These are phyloP conservation scores for Ardeotis arabs DNA, from an alignment of 2,113 vertebrate species.

Conservation along the genomic window DNA sequence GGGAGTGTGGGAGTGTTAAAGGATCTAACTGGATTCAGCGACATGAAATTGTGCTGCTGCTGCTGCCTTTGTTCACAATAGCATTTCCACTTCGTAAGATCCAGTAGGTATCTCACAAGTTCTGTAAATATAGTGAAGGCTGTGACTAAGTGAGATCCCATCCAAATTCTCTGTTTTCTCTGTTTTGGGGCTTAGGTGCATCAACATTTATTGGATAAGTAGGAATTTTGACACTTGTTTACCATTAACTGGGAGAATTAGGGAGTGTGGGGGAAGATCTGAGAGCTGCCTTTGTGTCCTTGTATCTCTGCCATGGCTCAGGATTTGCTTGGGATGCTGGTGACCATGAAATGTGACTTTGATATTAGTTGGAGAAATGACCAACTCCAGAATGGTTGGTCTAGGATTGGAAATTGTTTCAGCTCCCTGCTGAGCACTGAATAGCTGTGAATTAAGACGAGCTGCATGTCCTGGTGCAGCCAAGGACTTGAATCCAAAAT, in stretches of 20 bases:
- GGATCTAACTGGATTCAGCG: not conserved
- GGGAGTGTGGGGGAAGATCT: not conserved
- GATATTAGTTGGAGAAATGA: not conserved
- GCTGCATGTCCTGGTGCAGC: not conserved
- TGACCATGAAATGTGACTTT: not conserved
- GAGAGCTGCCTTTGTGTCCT: not conserved
- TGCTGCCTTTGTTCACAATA: fast-evolving
- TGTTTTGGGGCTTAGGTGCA: not conserved
- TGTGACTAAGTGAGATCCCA: not conserved
- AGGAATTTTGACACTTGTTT: not conserved
- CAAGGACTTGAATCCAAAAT: not conserved
- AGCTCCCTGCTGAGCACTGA: not conserved
- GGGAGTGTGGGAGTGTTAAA: not conserved
- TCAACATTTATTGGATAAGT: not conserved
- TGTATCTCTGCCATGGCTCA: not conserved
- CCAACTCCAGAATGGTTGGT: not conserved
- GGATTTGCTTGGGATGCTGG: not conserved
- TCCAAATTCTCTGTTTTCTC: not conserved
- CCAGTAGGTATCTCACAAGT: not conserved
- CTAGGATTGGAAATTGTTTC: not conserved
- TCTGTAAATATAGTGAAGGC: not conserved
- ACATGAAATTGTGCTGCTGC: not conserved
- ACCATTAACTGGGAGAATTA: not conserved
- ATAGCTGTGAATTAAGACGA: not conserved
- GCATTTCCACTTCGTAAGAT: not conserved